A percentile compares a stretch with the other conserved stretches of the same genome.
Conservation (phyloP, 2,888 invertebrate species). For the Saturnia japonica region DNA sequence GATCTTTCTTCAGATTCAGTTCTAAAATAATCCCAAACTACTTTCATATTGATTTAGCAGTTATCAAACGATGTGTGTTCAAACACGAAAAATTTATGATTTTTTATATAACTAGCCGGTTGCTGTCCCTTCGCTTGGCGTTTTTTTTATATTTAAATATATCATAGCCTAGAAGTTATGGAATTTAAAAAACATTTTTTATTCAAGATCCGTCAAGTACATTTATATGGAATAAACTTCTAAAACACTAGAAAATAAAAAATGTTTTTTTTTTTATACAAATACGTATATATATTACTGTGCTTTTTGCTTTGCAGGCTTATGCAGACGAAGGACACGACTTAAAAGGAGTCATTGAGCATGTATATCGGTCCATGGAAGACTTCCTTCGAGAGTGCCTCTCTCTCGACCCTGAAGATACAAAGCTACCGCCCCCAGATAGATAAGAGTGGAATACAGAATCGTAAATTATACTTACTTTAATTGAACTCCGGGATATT, state of each 20-base stretch:
- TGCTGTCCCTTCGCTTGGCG: no score
- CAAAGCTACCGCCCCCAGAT: conserved; percentile 83
- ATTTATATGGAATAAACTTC: no score
- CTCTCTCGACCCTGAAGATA: conserved; percentile 90
- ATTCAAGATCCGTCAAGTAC: no score
- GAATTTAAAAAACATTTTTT: no score
- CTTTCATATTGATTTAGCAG: not conserved
- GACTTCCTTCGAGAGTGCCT: conserved; percentile 95
- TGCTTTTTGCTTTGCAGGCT: conserved; percentile 82
- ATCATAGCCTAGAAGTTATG: no score
- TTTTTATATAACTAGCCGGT: no score
- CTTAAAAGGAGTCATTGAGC: conserved; percentile 91
- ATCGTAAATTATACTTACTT: conserved; percentile 31
- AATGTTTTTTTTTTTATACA: no score
- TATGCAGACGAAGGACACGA: conserved; percentile 96
- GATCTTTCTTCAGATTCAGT: not conserved
- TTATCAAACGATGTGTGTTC: not conserved
- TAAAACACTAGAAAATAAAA: not conserved
- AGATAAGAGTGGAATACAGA: conserved; percentile 56
- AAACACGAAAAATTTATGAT: not conserved
- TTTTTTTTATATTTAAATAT: no score
- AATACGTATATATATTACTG: not conserved
- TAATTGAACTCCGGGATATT: conserved; percentile 35
- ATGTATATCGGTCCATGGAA: conserved; percentile 96
- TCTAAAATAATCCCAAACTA: not conserved